These are phyloP conservation scores for Dasypus novemcinctus DNA, from an alignment of 2,113 vertebrate species.

Conservation along the genomic window DNA sequence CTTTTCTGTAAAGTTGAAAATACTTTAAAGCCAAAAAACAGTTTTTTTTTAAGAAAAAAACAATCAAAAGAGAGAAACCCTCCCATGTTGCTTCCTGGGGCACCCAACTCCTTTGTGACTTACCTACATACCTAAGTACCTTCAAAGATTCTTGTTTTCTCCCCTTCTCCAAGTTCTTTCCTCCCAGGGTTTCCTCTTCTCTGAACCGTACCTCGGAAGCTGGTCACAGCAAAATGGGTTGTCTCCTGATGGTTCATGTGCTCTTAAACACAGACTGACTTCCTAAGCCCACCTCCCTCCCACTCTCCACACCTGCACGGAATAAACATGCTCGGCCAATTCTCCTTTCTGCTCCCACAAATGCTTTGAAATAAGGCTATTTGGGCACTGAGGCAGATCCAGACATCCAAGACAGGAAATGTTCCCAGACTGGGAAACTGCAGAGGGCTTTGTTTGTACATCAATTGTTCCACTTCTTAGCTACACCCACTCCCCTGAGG, in stretches of 20 bases:
- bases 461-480: not conserved
- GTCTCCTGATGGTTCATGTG: not conserved
- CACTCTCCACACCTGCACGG: not conserved
- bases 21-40: not conserved
- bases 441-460: not conserved
- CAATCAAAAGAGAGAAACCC: not conserved
- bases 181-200: constrained; percentile 25
- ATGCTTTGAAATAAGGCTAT: constrained; percentile 61
- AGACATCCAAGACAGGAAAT: constrained; percentile 55
- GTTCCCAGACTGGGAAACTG: not conserved
- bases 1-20: constrained; percentile 23
- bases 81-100: not conserved
- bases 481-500: constrained; percentile 29
- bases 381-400: not conserved
- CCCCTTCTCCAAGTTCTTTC: not conserved
- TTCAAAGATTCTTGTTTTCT: constrained; percentile 3
- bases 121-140: constrained; percentile 54
- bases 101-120: not conserved
- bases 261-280: constrained; percentile 53
- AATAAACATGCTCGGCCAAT: not conserved
- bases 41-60: not conserved
- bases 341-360: constrained; percentile 30
- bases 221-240: not conserved
- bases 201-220: not conserved
- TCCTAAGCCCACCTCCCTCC: not conserved